Conservation (phyloP, 2,888 invertebrate genomes). For the Eulithis testata region DNA sequence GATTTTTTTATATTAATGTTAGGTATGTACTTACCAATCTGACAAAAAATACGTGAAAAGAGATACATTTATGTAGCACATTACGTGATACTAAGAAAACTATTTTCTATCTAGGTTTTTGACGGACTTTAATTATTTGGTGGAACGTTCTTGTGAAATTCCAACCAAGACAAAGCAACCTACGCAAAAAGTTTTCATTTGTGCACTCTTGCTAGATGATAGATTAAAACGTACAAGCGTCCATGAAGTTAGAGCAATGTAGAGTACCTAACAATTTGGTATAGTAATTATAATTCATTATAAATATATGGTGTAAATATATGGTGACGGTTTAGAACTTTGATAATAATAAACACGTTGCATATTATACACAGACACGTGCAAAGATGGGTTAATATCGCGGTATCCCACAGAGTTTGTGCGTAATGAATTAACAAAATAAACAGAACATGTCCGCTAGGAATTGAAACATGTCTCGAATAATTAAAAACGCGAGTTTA, state of each 20-base stretch:
- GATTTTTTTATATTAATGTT: no score
- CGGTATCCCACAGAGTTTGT: constrained; percentile 47
- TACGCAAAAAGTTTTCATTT: constrained; percentile 16
- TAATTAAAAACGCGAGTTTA: constrained; percentile 12
- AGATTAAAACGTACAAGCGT: constrained; percentile 10
- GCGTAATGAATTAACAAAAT: constrained; percentile 49
- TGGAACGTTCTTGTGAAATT: constrained; percentile 2
- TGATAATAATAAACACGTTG: not conserved
- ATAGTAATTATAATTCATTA: no score
- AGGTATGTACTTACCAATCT: no score
- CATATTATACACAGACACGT: constrained; percentile 28
- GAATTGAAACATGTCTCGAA: constrained; percentile 24
- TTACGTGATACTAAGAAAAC: not conserved
- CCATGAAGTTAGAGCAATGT: not conserved
- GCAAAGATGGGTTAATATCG: constrained; percentile 48
- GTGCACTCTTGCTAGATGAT: constrained; percentile 14
- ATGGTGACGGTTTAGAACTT: no score
- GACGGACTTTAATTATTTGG: constrained; percentile 5
- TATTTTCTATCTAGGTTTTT: not conserved
- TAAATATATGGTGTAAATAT: no score
- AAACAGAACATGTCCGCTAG: constrained; percentile 20
- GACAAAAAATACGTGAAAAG: no score
- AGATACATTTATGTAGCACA: no score
- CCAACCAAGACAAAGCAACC: constrained; percentile 14
- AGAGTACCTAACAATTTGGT: no score